Base-by-base conservation (phyloP, 2,888 invertebrate species). In the Diabrotica balteata region DNA sequence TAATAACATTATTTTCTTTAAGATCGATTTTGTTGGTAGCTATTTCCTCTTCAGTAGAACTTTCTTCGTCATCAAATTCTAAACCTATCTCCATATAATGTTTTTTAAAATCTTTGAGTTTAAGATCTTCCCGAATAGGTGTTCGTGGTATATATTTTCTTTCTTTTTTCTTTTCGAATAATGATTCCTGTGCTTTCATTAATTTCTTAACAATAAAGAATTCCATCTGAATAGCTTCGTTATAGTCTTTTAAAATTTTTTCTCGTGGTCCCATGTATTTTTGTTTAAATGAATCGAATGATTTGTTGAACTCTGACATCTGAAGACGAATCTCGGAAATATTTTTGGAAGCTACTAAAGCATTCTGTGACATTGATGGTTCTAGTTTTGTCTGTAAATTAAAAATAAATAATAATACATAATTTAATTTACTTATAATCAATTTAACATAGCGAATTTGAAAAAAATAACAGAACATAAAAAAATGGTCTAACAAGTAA, bases 201-300 rank as follows among this genome's bases (percentile, higher is more conserved):
- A 75, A 64, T 52, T 76, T 74, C 8, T 76, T 70, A 3, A 76
- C 69, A 32, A 76, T 69, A 60, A 72, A 66, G 32, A 76, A 65
- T 67, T 79, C 78, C 63, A 75, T 73, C 59, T 77, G 75, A 62
- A 81, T 73, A 8, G 79, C 75, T 10, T 75, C 75, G 59, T 79
- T 78, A 67, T 80, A 82, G 11, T 79, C 77, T 17, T 78, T 74
- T 42, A 82, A 74, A 43, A 81, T 61, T 43, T 70, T 72, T 49
- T 74, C 74, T 47, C 68, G 68, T 17, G 71, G 70, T 59, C 68
- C 45, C 62, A 77, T 68, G 22, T 72, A 72, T 62, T 64, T 66
- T 44, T 77, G 71, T 7, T 73, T 71, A 70, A 78, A 79, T 57
- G 75, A 75, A 4, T 75, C 76, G 11, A 80, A 74, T 22, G 69